These are phyloP conservation scores for Hoplodrina ambigua DNA, from an alignment of 2,888 invertebrate species.

Conservation along the genomic window DNA sequence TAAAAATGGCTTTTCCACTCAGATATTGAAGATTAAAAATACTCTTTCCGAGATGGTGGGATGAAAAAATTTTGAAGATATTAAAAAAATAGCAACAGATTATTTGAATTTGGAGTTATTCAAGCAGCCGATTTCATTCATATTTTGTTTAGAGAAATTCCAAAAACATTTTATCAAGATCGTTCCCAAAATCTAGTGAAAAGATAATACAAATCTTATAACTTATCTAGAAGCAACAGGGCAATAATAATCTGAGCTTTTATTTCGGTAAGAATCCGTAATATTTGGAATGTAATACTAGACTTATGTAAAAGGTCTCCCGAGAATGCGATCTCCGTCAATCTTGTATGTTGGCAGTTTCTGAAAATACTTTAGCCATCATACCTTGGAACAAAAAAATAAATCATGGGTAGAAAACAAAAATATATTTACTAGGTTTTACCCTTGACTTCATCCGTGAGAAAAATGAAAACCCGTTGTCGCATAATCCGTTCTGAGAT, in stretches of 20 bases:
- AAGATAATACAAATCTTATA: conserved; percentile 21
- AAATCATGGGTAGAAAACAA: not conserved
- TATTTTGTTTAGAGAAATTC: conserved; percentile 5
- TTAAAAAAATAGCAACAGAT: not conserved
- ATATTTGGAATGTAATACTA: conserved; percentile 48
- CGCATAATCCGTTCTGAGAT: no score
- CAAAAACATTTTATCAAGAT: conserved; percentile 16
- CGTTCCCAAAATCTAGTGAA: conserved; percentile 3
- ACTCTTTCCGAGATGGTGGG: no score
- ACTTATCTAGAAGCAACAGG: conserved; percentile 19
- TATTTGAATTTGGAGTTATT: not conserved
- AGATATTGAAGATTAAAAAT: no score
- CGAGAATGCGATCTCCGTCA: conserved; percentile 27
- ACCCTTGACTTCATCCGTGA: no score
- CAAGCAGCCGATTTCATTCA: conserved; percentile 1
- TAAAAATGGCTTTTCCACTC: no score
- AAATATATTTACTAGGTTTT: no score
- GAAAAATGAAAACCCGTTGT: no score
- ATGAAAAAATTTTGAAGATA: not conserved
- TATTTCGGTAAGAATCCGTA: conserved; percentile 37
- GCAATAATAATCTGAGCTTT: conserved; percentile 32
- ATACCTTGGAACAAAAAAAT: conserved; percentile 8
- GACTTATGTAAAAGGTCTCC: conserved; percentile 34
- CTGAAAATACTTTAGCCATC: conserved; percentile 36
- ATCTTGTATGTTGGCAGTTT: conserved; percentile 18